Evolutionary conservation across 2,113 vertebrate genomes (phyloP), one percentile per base, ranked within the genome.

Genomic region (Lampris incognitus): DNA sequence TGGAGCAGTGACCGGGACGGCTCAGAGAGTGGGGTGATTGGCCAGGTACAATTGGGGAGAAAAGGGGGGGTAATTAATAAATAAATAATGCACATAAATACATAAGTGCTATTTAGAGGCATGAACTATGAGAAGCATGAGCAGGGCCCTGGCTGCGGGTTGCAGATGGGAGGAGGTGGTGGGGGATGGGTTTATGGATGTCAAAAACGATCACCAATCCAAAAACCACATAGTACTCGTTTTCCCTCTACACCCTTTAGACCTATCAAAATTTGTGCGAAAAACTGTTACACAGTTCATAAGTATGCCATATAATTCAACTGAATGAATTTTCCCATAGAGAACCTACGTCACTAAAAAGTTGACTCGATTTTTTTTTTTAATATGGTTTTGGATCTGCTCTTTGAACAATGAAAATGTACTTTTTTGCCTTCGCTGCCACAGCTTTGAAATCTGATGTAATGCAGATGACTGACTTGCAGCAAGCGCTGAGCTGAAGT

Each of bases 101-200:
- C 66, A 59, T 73, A 44, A 41, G 62, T 76, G 79, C 81, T 57
- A 82, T 85, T 72, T 74, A 69, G 78, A 75, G 76, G 79, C 83
- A 60, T 85, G 67, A 66, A 72, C 83, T 69, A 72, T 83, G 83
- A 40, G 74, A 85, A 60, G 81, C 68, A 74, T 72, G 72, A 85
- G 55, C 7, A 66, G 57, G 37, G 65, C 37, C 24, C 24, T 46
- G 67, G n/a, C 66, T 66, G 66, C 1, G 44, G 55, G 9, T 54
- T 10, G 9, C 10, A 67, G 52, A 49, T 57, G 54, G 9, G 39
- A 50, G 39, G 36, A 51, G 38, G 58, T 6, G 13, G 36, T 3
- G 55, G 50, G 60, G 37, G 66, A 8, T 51, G 66, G 68, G 49
- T n/a, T 39, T 66, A 48, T 46, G n/a, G 37, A 55, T 46, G 42